A percentile compares a stretch with the other conserved stretches of the same genome.
These are phyloP conservation scores for Drosophila truncata DNA, from an alignment of 1,140 invertebrate genomes.

Conservation along the genomic window DNA sequence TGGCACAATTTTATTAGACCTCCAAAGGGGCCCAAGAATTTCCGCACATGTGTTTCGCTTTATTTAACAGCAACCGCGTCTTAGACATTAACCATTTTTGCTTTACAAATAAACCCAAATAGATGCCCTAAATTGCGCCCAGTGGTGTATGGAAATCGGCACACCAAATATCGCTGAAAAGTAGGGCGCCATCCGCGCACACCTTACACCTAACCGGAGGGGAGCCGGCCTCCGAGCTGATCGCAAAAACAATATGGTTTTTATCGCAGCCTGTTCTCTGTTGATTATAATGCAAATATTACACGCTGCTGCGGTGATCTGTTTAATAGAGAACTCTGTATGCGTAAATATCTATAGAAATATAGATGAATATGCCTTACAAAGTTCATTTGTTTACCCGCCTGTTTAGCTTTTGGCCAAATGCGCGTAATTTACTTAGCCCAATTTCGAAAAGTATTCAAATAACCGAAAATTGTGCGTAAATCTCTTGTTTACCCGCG, in stretches of 20 bases:
- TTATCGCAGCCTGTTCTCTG: conserved; percentile 53
- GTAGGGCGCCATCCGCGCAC: conserved; percentile 76
- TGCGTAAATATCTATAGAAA: conserved; percentile 33
- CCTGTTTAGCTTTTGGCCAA: conserved; percentile 62
- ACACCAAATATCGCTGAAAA: conserved; percentile 51
- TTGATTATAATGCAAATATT: conserved; percentile 82
- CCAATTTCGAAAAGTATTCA: conserved; percentile 48
- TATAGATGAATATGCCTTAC: conserved; percentile 49
- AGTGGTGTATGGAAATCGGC: conserved; percentile 51
- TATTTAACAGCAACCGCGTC: conserved; percentile 42
- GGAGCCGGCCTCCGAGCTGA: conserved; percentile 13
- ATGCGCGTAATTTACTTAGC: conserved; percentile 79
- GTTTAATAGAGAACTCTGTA: conserved; percentile 31
- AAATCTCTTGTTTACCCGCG: conserved; percentile 55
- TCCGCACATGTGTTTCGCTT: conserved; percentile 78
- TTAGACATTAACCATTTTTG: conserved; percentile 61
- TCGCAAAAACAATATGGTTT: conserved; percentile 74
- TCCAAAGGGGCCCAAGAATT: conserved; percentile 57
- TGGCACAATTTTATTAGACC: conserved; percentile 24
- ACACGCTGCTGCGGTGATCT: conserved; percentile 64
- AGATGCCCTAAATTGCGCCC: conserved; percentile 72
- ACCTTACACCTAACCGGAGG: conserved; percentile 47
- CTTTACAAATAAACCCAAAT: conserved; percentile 78
- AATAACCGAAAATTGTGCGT: conserved; percentile 45
- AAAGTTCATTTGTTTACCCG: conserved; percentile 66